Evolutionary conservation across 64 coral and sea anemone genomes (phyloP).

Genomic region (Pocillopora verrucosa): DNA sequence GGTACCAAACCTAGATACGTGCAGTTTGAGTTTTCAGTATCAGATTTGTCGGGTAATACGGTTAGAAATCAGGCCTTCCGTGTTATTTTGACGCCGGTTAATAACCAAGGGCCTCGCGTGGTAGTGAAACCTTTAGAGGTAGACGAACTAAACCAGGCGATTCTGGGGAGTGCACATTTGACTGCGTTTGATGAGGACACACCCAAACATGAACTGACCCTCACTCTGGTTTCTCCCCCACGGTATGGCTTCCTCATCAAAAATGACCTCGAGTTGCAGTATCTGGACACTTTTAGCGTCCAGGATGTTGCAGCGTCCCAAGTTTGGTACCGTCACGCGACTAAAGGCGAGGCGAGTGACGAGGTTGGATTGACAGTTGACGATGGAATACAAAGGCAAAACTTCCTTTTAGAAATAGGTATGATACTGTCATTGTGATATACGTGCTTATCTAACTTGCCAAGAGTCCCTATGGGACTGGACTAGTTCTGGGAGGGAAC

Average conservation of each 20-base stretch:
- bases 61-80: constrained; percentile 59
- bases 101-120: constrained; percentile 68
- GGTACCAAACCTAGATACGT: constrained; percentile 61
- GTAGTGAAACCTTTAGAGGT: constrained; percentile 52
- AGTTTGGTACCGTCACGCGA: constrained; percentile 65
- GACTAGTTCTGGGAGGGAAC: no score
- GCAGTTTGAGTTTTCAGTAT: constrained; percentile 93
- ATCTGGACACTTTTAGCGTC: constrained; percentile 56
- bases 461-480: no score
- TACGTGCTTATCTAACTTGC: no score
- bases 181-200: constrained; percentile 71
- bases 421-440: not conserved
- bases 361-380: constrained; percentile 61
- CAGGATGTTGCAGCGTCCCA: constrained; percentile 57
- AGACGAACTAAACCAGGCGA: constrained; percentile 12
- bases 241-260: constrained; percentile 65
- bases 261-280: constrained; percentile 48
- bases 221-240: constrained; percentile 57
- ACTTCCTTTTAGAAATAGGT: constrained; percentile 59
- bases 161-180: constrained; percentile 34
- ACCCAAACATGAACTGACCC: not conserved
- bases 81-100: constrained; percentile 60
- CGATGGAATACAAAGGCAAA: constrained; percentile 61
- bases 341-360: constrained; percentile 64
- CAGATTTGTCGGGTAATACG: constrained; percentile 74